Conservation (phyloP, 1,140 invertebrate species). For the Drosophila nannoptera region DNA sequence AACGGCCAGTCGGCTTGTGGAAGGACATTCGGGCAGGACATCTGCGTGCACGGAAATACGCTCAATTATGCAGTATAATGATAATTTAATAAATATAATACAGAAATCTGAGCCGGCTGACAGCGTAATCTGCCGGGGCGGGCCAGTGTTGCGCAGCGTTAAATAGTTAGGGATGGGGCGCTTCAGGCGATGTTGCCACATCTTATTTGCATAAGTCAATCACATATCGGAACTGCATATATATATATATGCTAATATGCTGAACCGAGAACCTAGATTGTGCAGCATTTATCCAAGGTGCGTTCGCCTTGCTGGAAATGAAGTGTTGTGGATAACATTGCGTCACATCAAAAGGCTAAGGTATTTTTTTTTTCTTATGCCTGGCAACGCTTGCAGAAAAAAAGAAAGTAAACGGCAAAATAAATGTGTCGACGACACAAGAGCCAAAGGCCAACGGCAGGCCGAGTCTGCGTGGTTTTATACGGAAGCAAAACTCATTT, state of each 20-base stretch:
- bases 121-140: neutral
- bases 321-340: conserved; percentile 8
- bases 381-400: conserved; percentile 29
- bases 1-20: conserved; percentile 2
- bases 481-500: conserved; percentile 70
- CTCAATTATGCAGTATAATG: conserved; percentile 9
- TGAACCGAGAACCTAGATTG: neutral
- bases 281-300: conserved; percentile 10
- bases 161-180: neutral
- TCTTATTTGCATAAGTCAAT: conserved; percentile 34
- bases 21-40: neutral
- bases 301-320: neutral
- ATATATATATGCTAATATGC: conserved; percentile 22
- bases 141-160: neutral
- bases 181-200: no score
- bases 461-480: conserved; percentile 14
- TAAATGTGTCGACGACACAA: conserved; percentile 62
- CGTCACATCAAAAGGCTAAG: conserved; percentile 19
- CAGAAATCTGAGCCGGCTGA: neutral
- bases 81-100: conserved; percentile 16
- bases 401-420: conserved; percentile 37
- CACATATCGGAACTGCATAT: conserved; percentile 18
- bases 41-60: neutral
- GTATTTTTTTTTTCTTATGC: conserved; percentile 8
- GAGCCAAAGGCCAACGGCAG: conserved; percentile 13